These are phyloP conservation scores for Myotis yumanensis DNA, from an alignment of 2,113 vertebrate genomes.

Conservation along the genomic window DNA sequence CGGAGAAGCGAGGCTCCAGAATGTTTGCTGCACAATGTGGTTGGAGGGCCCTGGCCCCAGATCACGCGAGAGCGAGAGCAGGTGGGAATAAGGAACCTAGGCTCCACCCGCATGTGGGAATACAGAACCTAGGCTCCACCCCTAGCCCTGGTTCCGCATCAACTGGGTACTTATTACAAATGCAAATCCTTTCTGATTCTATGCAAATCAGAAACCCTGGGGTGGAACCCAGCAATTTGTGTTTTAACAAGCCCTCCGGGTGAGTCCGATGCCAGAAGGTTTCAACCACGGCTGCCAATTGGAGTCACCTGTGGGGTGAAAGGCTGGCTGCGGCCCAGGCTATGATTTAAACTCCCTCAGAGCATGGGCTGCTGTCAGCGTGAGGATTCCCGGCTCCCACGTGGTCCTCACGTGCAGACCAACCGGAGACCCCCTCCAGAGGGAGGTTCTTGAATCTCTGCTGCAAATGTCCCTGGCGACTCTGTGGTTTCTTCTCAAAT, in stretches of 20 bases:
- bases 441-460: background rate
- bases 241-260: background rate
- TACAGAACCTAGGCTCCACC: background rate
- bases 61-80: rapidly evolving
- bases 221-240: background rate
- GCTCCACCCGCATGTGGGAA: background rate
- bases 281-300: background rate
- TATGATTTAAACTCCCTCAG: background rate
- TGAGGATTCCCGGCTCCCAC: background rate
- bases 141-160: background rate
- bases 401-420: background rate
- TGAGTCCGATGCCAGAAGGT: background rate
- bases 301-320: background rate
- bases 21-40: background rate
- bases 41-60: background rate
- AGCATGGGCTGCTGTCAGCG: background rate
- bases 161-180: background rate
- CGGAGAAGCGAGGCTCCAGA: background rate
- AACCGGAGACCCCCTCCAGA: background rate
- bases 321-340: background rate
- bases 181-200: background rate
- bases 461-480: background rate
- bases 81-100: background rate
- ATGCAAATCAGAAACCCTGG: background rate
- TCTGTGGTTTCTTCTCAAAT: background rate